Percentiles rank a stretch among this genome's conserved stretches.
Conservation (phyloP, 2,888 invertebrate species). For the Lottia gigantea region DNA sequence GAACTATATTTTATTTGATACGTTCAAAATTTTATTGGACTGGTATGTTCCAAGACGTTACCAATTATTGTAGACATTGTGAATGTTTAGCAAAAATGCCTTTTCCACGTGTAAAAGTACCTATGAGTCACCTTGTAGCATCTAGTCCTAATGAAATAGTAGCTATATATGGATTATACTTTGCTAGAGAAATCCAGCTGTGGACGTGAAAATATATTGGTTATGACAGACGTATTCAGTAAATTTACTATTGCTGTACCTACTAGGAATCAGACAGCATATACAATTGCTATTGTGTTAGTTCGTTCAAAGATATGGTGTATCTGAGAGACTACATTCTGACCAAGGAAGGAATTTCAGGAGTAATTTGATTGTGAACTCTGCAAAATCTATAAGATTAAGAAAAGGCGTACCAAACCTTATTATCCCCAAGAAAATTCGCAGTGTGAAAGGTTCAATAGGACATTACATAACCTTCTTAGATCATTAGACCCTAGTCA, state of each 20-base stretch:
- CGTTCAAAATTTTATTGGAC: constrained; percentile 37
- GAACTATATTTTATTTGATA: constrained; percentile 28
- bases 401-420: constrained; percentile 23
- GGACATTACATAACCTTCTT: constrained; percentile 24
- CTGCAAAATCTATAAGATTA: constrained; percentile 26
- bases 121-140: constrained; percentile 30
- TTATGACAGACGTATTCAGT: constrained; percentile 37
- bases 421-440: constrained; percentile 25
- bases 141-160: constrained; percentile 34
- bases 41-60: constrained; percentile 31
- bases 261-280: constrained; percentile 24
- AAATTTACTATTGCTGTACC: constrained; percentile 23
- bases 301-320: constrained; percentile 19
- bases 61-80: constrained; percentile 29
- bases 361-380: constrained; percentile 22
- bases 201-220: constrained; percentile 40
- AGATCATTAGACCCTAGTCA: constrained; percentile 11
- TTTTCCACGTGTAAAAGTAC: constrained; percentile 16
- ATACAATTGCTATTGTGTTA: constrained; percentile 21
- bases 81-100: constrained; percentile 27
- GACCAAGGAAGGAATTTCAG: constrained; percentile 25
- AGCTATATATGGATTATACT: constrained; percentile 40
- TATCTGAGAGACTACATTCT: constrained; percentile 22
- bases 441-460: constrained; percentile 24
- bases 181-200: constrained; percentile 28